These are phyloP conservation scores for Hemitrygon akajei DNA, from an alignment of 2,797 vertebrate genomes.

Conservation along the genomic window DNA sequence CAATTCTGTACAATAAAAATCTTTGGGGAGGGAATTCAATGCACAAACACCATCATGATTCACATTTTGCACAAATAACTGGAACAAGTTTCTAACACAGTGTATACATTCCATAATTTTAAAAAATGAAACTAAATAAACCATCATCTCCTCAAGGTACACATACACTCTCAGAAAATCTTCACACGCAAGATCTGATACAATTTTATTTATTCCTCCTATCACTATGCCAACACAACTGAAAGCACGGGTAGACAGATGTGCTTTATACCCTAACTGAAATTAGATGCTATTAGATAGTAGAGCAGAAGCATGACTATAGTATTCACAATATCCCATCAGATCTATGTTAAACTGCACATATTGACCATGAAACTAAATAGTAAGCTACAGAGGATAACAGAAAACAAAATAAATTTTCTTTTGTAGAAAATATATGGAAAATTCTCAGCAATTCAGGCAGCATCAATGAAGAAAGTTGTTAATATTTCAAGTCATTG, in stretches of 20 bases:
- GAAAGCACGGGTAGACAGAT: background rate
- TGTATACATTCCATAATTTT: background rate
- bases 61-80: no score
- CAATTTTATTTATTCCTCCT: background rate
- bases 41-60: no score
- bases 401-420: background rate
- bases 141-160: background rate
- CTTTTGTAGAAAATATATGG: no score
- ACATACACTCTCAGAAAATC: background rate
- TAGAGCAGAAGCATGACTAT: background rate
- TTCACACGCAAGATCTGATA: background rate
- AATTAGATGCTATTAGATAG: background rate
- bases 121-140: slow-evolving; percentile 4
- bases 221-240: no score
- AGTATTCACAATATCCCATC: background rate
- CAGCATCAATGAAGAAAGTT: no score
- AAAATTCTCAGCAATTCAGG: no score
- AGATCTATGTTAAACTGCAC: background rate
- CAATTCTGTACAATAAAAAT: background rate
- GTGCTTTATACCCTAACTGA: background rate
- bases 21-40: background rate
- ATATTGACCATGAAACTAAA: background rate
- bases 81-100: no score
- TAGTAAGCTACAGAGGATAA: background rate
- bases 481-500: no score